Base-by-base conservation (phyloP, 2,888 invertebrate species). In the Andrena bucephala region DNA sequence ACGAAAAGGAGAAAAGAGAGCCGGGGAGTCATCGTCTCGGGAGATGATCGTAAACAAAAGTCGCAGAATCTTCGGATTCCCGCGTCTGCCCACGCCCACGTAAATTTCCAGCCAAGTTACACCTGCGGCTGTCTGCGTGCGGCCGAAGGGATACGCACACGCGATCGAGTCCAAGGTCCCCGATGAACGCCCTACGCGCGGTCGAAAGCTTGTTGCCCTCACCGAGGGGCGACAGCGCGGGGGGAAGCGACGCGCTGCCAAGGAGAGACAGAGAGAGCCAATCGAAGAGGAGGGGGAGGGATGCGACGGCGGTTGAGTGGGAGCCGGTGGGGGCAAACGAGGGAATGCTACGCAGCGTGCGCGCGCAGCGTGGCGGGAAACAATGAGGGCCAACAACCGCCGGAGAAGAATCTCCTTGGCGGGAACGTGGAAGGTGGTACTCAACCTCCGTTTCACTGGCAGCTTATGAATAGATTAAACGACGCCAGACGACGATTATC, bases 281-380 rank as follows among this genome's bases (percentile, higher is more conserved):
- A 2, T 24, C 13, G 16, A 31, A n/a, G 31, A 5, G 29, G 59
- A 71, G 77, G 65, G 78, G 13, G 2, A 60, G 66, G 54, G 73
- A 77, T 63, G 78, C 7, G 48, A 36, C 16, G 42, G 20, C 24
- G 0, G 66, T 27, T 36, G 10, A 20, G 42, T 24, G n/a, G 10
- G 13, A 60, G 52, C 54, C 10, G 52, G 66, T 29, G 52, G 67
- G 29, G 52, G 67, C 54, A 33, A 72, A 62, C 81, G 27, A 6
- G 68, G 77, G 72, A 63, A 76, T 54, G 54, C 68, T 54, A 75
- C 84, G 85, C 83, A 80, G 67, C 16, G 69, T 90, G 92, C 92
- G 90, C 89, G 89, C 90, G 90, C 91, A 89, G 24, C 77, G 80
- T 89, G 91, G 92, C 92, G 92, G 91, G 91, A 92, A 92, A 89